Percentiles rank a stretch among this genome's conserved stretches.
Conservation (phyloP, 2,113 vertebrate species). For the Parotia lawesii region DNA sequence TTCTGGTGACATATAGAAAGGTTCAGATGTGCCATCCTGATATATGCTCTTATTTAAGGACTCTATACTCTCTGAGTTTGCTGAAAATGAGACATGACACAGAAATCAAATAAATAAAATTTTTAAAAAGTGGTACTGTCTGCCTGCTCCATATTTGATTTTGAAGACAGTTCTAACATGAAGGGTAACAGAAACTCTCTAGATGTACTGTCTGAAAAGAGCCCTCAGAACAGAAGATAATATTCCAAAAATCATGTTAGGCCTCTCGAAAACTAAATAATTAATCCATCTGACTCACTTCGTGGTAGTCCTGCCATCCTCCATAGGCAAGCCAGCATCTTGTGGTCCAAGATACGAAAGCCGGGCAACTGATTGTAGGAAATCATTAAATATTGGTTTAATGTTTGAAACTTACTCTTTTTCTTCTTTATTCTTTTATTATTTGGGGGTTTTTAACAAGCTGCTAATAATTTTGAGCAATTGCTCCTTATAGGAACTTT, state of each 20-base stretch:
- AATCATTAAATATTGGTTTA: neutral
- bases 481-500: neutral
- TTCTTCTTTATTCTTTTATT: neutral
- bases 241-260: neutral
- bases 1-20: neutral
- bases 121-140: neutral
- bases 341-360: neutral
- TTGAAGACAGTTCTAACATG: neutral
- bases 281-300: neutral
- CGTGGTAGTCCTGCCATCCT: neutral
- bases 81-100: neutral
- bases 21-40: neutral
- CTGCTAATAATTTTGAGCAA: neutral
- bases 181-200: neutral
- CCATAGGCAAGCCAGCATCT: neutral
- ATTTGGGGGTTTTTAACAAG: neutral
- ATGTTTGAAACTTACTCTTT: neutral
- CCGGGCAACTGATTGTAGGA: neutral
- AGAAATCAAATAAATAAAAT: neutral
- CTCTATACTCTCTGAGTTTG: neutral
- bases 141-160: neutral
- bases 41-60: neutral
- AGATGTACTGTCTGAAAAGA: neutral
- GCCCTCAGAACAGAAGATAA: neutral
- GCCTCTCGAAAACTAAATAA: neutral